These are phyloP conservation scores for Philypnodon macrostomus DNA, from an alignment of 2,797 vertebrate species.

Conservation along the genomic window DNA sequence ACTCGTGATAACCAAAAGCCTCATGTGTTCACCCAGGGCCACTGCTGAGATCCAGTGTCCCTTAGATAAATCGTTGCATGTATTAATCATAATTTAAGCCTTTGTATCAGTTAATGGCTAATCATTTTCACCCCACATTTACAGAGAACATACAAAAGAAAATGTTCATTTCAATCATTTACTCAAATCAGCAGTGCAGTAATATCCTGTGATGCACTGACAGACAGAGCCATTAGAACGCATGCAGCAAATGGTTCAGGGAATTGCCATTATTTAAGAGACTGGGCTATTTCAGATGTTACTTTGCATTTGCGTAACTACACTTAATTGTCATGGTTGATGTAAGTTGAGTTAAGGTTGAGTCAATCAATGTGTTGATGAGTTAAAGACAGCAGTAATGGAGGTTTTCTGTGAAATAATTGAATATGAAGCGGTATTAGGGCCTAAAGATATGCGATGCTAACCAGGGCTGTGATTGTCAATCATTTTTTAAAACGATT, in stretches of 20 bases:
- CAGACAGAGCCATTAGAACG: conserved; percentile 30
- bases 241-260: conserved; percentile 18
- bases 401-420: too few species aligned
- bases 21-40: conserved; percentile 1
- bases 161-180: conserved; percentile 11
- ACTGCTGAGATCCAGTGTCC: background rate
- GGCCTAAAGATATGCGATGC: too few species aligned
- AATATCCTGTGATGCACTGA: conserved; percentile 10
- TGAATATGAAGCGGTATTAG: too few species aligned
- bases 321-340: background rate
- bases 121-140: background rate
- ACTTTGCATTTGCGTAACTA: background rate
- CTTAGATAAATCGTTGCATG: background rate
- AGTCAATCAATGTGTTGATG: background rate
- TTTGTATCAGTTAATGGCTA: background rate
- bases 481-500: too few species aligned
- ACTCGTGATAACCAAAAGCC: conserved; percentile 27
- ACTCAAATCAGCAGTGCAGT: conserved; percentile 15
- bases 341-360: background rate
- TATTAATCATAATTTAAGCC: background rate
- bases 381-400: too few species aligned
- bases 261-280: conserved; percentile 29
- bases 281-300: conserved; percentile 3
- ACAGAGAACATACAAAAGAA: conserved; percentile 24
- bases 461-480: too few species aligned